Evolutionary conservation across 2,888 invertebrate genomes (phyloP), one percentile per base, ranked within the genome.

Genomic region (Himalopsyche japonica): DNA sequence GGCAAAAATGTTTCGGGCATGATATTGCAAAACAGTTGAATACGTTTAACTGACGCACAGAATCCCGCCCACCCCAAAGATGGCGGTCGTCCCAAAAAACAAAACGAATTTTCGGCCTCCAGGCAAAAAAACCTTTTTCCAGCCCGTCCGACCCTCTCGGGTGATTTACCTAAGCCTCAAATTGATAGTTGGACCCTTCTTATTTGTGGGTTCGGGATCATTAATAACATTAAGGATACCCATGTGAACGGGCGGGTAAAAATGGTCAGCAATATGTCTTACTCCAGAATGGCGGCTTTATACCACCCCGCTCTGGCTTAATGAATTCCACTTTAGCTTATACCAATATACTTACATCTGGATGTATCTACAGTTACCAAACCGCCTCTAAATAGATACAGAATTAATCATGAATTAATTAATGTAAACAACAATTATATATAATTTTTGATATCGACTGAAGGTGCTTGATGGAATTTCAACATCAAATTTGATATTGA

Each of bases 101-200:
- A 70, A 70, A 70, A 70, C 70, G 70, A 70, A 70, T 70, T 70
- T 70, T 70, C 70, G 70, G 79, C 83, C 83, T 64, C 80, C 77
- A 76, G 48, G 85, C 76, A 83, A n/a, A 64, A 49, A 79, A 78
- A 82, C 81, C 81, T 85, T 86, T 86, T 84, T 43, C 43, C 43
- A 43, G 4, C 43, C 43, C 43, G 43, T 43, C 82, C 83, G 78
- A 84, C 87, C 87, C 87, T 87, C 85, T 83, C 87, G 86, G 85
- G 87, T 87, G 87, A 87, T 87, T 87, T 86, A 87, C 86, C 87
- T 86, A 87, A 87, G 87, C 86, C 86, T 86, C 85, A 85, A 87
- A 87, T 87, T 87, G 87, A 87, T 87, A 87, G 87, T 87, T 87
- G 85, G 79, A 87, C 87, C 85, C 85, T 86, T 86, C 87, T 87